phyloP scores from a whole-genome alignment of 2,888 invertebrate genomes.

The Pandemis corylana region DNA sequence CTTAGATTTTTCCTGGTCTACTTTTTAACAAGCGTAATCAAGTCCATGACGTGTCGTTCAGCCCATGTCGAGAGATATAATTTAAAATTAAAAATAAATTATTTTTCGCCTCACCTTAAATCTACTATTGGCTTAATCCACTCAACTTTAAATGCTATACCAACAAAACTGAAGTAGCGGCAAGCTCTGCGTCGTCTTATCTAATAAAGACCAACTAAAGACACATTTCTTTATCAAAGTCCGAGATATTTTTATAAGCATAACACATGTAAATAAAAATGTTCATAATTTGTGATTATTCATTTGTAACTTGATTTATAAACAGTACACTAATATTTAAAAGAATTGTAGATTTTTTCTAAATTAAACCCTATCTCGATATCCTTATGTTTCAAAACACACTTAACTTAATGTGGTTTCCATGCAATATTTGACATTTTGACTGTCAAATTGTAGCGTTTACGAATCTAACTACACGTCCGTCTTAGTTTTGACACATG shows the following conservation, averaged over 20 bases:
- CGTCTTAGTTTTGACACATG: background rate
- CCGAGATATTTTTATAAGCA: background rate
- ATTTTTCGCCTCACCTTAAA: background rate
- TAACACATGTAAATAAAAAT: too few species aligned
- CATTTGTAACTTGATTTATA: background rate
- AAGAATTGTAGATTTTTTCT: background rate
- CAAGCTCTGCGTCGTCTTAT: background rate
- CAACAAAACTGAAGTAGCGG: background rate
- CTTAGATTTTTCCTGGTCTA: background rate
- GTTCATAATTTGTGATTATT: too few species aligned
- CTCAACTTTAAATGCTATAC: background rate
- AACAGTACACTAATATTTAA: background rate
- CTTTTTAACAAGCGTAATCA: background rate
- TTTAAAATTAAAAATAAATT: background rate
- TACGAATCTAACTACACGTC: background rate
- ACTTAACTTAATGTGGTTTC: too few species aligned
- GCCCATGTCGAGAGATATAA: background rate
- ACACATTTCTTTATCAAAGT: background rate
- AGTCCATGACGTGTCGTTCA: background rate
- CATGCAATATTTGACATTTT: too few species aligned
- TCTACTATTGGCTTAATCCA: background rate
- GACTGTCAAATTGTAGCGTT: background rate
- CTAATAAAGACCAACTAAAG: background rate
- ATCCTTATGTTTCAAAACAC: too few species aligned
- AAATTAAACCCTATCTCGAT: too few species aligned